Evolutionary conservation across 2,888 invertebrate genomes (phyloP).

Genomic region (Sphecodes monilicornis): DNA sequence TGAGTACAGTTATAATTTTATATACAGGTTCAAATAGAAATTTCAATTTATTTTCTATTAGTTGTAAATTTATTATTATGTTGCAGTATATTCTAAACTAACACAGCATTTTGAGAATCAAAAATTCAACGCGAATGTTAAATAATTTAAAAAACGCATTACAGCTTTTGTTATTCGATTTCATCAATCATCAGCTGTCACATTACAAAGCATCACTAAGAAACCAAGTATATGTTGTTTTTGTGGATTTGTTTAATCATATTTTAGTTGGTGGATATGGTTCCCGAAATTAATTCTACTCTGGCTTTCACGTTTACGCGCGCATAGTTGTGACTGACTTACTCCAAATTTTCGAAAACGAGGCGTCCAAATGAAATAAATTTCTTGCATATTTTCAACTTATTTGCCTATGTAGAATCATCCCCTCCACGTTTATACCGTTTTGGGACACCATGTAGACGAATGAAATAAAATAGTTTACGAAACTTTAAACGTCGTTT

Average conservation of each 20-base stretch:
- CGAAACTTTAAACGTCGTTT: too few relatives aligned
- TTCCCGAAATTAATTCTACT: slow-evolving; percentile 29
- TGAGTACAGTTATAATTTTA: not conserved
- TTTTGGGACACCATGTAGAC: too few relatives aligned
- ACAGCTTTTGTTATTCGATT: slow-evolving; percentile 57
- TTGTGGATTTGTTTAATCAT: slow-evolving; percentile 65
- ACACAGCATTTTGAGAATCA: too few relatives aligned
- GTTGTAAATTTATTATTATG: too few relatives aligned
- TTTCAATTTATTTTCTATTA: too few relatives aligned
- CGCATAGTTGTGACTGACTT: not conserved
- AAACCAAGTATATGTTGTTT: slow-evolving; percentile 41
- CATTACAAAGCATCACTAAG: slow-evolving; percentile 17
- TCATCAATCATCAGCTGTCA: slow-evolving; percentile 41
- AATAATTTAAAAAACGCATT: slow-evolving; percentile 64
- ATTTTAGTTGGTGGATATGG: slow-evolving; percentile 27
- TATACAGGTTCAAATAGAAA: not conserved
- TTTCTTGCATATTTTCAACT: too few relatives aligned
- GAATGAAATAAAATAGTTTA: too few relatives aligned
- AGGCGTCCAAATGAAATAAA: too few relatives aligned
- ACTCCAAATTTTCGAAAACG: too few relatives aligned
- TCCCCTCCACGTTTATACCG: too few relatives aligned
- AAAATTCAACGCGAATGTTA: not conserved
- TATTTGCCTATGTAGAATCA: too few relatives aligned
- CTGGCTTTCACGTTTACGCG: not conserved
- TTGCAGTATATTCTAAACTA: too few relatives aligned